Percentiles rank a stretch among this genome's conserved stretches.
Evolutionary conservation across 2,888 invertebrate genomes (phyloP).

Genomic region (Coelinius sp.): DNA sequence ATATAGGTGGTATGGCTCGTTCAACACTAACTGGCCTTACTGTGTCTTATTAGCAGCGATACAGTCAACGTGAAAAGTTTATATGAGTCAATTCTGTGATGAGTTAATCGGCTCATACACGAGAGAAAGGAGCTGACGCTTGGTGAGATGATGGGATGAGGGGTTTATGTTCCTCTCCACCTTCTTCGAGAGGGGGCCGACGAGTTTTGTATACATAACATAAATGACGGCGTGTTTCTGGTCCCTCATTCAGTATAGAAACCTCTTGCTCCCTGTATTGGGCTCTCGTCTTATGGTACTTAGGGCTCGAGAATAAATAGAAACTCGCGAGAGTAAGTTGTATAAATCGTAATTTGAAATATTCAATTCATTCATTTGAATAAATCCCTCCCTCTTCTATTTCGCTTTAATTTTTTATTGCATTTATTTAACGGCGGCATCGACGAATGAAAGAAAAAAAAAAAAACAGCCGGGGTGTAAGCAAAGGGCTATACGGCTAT

Average conservation of each 20-base stretch:
- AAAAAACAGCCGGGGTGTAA: conserved; percentile 33
- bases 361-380: conserved; percentile 16
- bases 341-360: too few species aligned
- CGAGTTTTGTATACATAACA: conserved; percentile 5
- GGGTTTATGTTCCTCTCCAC: not conserved
- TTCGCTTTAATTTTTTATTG: not conserved
- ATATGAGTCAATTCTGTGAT: conserved; percentile 56
- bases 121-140: conserved; percentile 25
- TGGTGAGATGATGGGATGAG: too few species aligned
- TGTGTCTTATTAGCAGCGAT: conserved; percentile 70
- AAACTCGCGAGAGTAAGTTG: too few species aligned
- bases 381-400: not conserved
- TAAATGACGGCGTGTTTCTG: conserved; percentile 50
- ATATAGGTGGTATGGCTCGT: conserved; percentile 23
- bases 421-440: conserved; percentile 27
- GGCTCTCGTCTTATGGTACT: conserved; percentile 42
- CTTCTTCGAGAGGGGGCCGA: not conserved
- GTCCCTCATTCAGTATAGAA: not conserved
- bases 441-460: conserved; percentile 11
- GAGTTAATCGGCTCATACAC: conserved; percentile 60
- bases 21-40: conserved; percentile 59
- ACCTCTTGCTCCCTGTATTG: conserved; percentile 22
- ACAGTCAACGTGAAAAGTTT: conserved; percentile 68
- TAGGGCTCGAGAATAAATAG: too few species aligned
- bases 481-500: conserved; percentile 50